Conservation (phyloP, 2,113 vertebrate species). For the Himantopus leucocephalus region DNA sequence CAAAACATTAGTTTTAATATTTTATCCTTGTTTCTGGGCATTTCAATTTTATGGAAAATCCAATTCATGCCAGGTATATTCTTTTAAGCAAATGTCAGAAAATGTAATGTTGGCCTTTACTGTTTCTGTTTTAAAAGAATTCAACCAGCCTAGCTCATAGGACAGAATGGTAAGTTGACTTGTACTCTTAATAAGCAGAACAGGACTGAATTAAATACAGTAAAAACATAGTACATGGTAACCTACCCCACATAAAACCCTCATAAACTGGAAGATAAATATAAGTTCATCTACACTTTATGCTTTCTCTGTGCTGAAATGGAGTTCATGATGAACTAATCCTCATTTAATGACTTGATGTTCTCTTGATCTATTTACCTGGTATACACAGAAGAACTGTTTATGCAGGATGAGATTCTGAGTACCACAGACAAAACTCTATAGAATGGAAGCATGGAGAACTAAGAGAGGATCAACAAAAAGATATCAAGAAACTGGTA, state of each 20-base stretch:
- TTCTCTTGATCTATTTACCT: neutral
- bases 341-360: neutral
- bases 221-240: neutral
- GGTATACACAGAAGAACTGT: neutral
- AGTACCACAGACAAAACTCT: neutral
- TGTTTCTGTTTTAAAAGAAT: conserved; percentile 42
- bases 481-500: neutral
- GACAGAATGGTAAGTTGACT: conserved; percentile 18
- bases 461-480: neutral
- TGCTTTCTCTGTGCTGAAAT: neutral
- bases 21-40: neutral
- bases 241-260: neutral
- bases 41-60: neutral
- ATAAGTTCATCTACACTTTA: neutral
- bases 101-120: neutral
- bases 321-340: neutral
- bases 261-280: neutral
- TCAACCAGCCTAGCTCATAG: neutral
- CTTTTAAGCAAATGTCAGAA: conserved; percentile 28
- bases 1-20: neutral
- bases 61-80: neutral
- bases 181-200: neutral
- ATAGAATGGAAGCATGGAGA: neutral
- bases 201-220: neutral
- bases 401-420: neutral